A percentile compares a stretch with the other conserved stretches of the same genome.
These are phyloP conservation scores for Amblyopsis hoosieri DNA, from an alignment of 2,797 vertebrate species.

Conservation along the genomic window DNA sequence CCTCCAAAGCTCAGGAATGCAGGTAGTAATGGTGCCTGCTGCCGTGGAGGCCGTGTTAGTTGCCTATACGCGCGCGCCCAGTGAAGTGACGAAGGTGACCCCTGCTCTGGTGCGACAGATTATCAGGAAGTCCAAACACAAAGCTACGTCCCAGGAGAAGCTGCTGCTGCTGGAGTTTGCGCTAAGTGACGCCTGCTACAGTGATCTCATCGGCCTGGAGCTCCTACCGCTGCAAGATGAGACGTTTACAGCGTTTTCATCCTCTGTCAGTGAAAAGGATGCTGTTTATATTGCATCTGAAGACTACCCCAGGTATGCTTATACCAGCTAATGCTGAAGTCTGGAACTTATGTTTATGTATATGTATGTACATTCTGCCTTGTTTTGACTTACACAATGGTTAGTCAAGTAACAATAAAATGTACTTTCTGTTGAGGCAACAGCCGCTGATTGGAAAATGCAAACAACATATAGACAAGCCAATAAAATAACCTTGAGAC, in stretches of 20 bases:
- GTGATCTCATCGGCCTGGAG: conserved; percentile 93
- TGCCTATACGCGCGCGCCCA: conserved; percentile 57
- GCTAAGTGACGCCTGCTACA: conserved; percentile 88
- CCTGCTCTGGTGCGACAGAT: conserved; percentile 88
- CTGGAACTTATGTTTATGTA: conserved; percentile 1
- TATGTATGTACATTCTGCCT: neutral
- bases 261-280: conserved; percentile 91
- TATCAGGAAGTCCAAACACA: conserved; percentile 85
- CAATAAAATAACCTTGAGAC: no score
- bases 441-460: neutral
- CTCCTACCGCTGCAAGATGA: conserved; percentile 92
- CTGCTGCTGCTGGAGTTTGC: conserved; percentile 89
- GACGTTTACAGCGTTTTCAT: conserved; percentile 88
- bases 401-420: no score
- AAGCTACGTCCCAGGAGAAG: conserved; percentile 83
- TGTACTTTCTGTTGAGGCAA: neutral
- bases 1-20: conserved; percentile 93
- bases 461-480: neutral
- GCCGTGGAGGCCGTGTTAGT: conserved; percentile 82
- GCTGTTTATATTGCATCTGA: conserved; percentile 90
- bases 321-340: neutral
- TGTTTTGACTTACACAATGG: no score
- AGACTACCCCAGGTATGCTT: conserved; percentile 88
- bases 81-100: conserved; percentile 85
- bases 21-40: conserved; percentile 86